Conservation (phyloP, 1,140 invertebrate genomes). For the Drosophila parvula region DNA sequence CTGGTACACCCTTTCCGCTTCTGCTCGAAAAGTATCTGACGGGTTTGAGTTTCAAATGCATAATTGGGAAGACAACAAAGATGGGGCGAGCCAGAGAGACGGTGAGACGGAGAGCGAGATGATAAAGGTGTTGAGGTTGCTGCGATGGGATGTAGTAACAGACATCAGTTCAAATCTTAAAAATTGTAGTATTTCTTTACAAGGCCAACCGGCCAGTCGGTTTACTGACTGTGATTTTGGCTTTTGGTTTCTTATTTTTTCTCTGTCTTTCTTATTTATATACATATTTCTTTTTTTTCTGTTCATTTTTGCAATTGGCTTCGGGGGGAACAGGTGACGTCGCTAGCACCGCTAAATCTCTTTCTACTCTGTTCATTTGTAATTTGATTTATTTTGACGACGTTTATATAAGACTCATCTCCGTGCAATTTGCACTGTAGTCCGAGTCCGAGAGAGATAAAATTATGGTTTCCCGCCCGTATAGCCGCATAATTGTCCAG, state of each 20-base stretch:
- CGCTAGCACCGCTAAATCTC: slow-evolving; percentile 51
- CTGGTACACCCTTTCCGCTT: neutral
- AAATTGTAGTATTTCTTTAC: slow-evolving; percentile 56
- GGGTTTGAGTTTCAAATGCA: slow-evolving; percentile 61
- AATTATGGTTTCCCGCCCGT: slow-evolving; percentile 64
- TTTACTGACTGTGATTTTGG: slow-evolving; percentile 34
- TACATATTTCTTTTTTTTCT: neutral
- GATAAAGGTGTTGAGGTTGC: slow-evolving; percentile 68
- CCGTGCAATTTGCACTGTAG: slow-evolving; percentile 58
- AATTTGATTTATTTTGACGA: slow-evolving; percentile 77
- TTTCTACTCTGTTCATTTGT: slow-evolving; percentile 44
- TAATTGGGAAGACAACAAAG: slow-evolving; percentile 48
- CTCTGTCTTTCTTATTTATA: slow-evolving; percentile 1
- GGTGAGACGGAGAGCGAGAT: slow-evolving; percentile 20
- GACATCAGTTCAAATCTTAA: slow-evolving; percentile 66
- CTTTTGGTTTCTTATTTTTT: slow-evolving; percentile 14
- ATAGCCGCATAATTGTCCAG: slow-evolving; percentile 65
- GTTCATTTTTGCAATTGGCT: slow-evolving; percentile 46
- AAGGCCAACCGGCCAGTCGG: slow-evolving; percentile 70
- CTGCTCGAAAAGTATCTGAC: slow-evolving; percentile 19
- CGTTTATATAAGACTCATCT: slow-evolving; percentile 71
- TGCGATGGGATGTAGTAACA: slow-evolving; percentile 73
- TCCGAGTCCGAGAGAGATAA: slow-evolving; percentile 19
- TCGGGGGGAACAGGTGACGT: slow-evolving; percentile 18
- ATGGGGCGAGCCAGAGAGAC: neutral